phyloP scores from a whole-genome alignment of 2,797 vertebrate genomes.

The Heliangelus exortis region DNA sequence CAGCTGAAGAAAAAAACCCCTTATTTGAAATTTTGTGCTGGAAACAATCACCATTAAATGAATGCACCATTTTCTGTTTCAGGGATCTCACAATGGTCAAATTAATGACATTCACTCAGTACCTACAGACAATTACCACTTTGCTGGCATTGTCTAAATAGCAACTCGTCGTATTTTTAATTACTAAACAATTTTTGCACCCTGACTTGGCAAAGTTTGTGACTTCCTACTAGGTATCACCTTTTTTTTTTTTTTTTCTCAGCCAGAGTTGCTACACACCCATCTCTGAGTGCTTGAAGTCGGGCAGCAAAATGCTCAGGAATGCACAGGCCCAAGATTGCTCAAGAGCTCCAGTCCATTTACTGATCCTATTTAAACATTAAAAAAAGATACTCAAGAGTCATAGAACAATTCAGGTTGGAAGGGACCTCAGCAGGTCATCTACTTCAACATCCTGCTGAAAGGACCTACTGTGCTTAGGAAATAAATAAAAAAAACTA shows the following conservation, averaged over 20 bases:
- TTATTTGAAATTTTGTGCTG: neutral
- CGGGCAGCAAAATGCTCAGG: neutral
- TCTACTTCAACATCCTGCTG: neutral
- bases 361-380: neutral
- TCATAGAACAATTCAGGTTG: neutral
- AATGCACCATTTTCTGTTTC: neutral
- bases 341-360: neutral
- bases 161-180: neutral
- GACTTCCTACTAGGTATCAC: neutral
- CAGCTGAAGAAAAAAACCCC: neutral
- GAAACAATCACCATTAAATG: neutral
- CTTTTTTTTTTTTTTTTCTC: neutral
- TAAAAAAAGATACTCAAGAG: neutral
- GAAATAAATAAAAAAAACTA: neutral
- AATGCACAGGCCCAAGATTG: neutral
- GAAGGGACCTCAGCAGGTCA: neutral
- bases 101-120: neutral
- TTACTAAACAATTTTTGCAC: neutral
- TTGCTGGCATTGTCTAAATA: neutral
- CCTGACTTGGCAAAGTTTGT: neutral
- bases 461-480: neutral
- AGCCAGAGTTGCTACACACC: neutral
- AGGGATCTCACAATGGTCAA: neutral
- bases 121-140: neutral
- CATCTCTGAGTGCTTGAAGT: neutral